Evolutionary conservation across 2,888 invertebrate species (phyloP).

Genomic region (Caenorhabditis zanzibari): DNA sequence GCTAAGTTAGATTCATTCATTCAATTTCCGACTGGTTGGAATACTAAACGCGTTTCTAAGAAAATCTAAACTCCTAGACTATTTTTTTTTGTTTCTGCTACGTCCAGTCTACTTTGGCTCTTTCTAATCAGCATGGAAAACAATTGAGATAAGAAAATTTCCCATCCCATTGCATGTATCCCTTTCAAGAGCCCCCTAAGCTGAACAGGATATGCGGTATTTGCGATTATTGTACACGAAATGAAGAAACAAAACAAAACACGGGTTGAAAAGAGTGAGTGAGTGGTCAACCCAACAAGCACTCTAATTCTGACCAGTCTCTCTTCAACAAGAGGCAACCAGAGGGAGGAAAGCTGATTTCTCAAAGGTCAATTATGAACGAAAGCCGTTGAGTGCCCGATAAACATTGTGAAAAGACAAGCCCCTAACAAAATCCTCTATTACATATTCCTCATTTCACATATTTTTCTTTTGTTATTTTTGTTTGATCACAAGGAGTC

Average conservation of each 20-base stretch:
- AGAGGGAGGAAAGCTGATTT: constrained; percentile 19
- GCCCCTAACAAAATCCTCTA: not conserved
- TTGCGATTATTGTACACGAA: constrained; percentile 31
- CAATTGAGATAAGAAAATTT: no score
- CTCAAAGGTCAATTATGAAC: constrained; percentile 46
- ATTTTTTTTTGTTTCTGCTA: no score
- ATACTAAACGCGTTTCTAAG: no score
- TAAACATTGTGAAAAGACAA: constrained; percentile 28
- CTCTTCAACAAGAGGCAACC: constrained; percentile 2
- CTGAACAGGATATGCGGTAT: constrained; percentile 34
- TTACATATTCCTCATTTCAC: constrained; percentile 5
- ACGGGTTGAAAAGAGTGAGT: constrained; percentile 4
- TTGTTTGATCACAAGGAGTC: not conserved
- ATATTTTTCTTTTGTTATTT: not conserved
- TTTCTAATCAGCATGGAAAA: no score
- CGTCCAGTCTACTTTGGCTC: no score
- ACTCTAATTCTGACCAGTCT: constrained; percentile 28
- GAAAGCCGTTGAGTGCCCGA: constrained; percentile 38
- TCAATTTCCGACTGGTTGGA: no score
- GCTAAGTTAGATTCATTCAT: no score
- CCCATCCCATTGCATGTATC: no score
- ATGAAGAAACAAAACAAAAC: constrained; percentile 48
- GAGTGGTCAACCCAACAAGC: not conserved
- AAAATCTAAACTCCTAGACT: no score
- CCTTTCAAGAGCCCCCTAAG: constrained; percentile 4